Evolutionary conservation across 2,113 vertebrate species (phyloP), one percentile per base, ranked within the genome.

Genomic region (Channa argus): DNA sequence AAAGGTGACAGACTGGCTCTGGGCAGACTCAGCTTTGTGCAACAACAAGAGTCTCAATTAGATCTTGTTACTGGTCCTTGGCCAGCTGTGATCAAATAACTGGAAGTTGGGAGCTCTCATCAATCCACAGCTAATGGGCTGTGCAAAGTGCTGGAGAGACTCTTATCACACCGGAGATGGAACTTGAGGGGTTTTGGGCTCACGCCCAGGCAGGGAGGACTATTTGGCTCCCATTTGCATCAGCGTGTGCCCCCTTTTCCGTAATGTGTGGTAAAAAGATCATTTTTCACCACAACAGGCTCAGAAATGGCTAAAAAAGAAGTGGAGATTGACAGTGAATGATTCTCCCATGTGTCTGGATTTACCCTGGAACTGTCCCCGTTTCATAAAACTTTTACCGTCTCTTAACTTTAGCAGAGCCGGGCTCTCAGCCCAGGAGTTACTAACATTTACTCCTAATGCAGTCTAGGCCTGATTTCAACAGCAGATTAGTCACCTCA

Each of bases 61-160:
- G 71, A 58, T n/a, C 67, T 80, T 37, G 5, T 83, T 68, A 71
- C 77, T 85, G 83, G 73, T 78, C 49, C 39, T 66, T 0, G 45
- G 62, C 77, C 77, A 85, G 72, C 65, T 77, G 73, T 41, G 79
- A 78, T 78, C 73, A 58, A 80, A 85, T 68, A 77, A 64, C 56
- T 77, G 75, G 64, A 74, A 52, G 71, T 67, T 33, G 9, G 71
- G 49, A 36, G 72, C 62, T 34, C 49, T 60, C 77, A 88, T 86
- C 83, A 74, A 80, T 88, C 77, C 69, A 37, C 36, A 8, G 66
- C 66, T 83, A 88, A 88, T 85, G 77, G 77, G 73, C 77, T 63
- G 77, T 51, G 74, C 46, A 76, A 66, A 74, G 59, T 50, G 77
- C 77, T 52, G 47, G 77, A 65, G 41, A 71, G 63, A 78, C 53